Evolutionary conservation across 2,888 invertebrate genomes (phyloP).

Genomic region (Nomada goodeniana): DNA sequence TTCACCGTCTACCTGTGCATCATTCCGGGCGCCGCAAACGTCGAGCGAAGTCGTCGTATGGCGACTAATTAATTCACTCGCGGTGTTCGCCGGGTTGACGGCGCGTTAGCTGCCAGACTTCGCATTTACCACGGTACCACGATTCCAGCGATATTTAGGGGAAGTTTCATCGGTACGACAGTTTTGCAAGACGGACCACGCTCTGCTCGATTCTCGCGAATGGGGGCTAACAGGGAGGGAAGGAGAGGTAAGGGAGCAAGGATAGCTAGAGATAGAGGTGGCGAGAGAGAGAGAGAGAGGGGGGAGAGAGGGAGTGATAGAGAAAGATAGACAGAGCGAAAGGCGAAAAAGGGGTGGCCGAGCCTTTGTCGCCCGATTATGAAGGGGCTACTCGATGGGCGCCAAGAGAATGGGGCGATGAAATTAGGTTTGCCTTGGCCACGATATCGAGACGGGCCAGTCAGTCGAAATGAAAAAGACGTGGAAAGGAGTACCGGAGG

Average conservation of each 20-base stretch:
- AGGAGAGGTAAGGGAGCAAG: background rate
- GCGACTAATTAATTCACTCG: conserved; percentile 53
- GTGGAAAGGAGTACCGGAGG: conserved; percentile 23
- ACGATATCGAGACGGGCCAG: conserved; percentile 73
- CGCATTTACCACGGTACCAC: background rate
- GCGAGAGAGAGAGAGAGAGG: background rate
- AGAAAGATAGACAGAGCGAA: background rate
- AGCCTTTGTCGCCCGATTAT: conserved; percentile 77
- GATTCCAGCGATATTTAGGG: conserved; percentile 12
- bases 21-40: conserved; percentile 5
- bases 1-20: background rate
- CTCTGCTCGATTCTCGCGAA: background rate
- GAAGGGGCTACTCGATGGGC: conserved; percentile 70
- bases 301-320: background rate
- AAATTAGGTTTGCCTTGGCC: conserved; percentile 76
- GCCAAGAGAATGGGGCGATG: conserved; percentile 60
- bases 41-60: conserved; percentile 53
- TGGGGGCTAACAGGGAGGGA: background rate
- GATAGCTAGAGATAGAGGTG: background rate
- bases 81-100: conserved; percentile 26
- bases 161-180: conserved; percentile 26
- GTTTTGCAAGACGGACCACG: conserved; percentile 43
- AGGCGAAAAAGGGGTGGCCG: conserved; percentile 33
- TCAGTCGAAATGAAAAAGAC: conserved; percentile 53
- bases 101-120: conserved; percentile 35